Evolutionary conservation across 2,797 vertebrate genomes (phyloP).

Genomic region (Anniella stebbinsi): DNA sequence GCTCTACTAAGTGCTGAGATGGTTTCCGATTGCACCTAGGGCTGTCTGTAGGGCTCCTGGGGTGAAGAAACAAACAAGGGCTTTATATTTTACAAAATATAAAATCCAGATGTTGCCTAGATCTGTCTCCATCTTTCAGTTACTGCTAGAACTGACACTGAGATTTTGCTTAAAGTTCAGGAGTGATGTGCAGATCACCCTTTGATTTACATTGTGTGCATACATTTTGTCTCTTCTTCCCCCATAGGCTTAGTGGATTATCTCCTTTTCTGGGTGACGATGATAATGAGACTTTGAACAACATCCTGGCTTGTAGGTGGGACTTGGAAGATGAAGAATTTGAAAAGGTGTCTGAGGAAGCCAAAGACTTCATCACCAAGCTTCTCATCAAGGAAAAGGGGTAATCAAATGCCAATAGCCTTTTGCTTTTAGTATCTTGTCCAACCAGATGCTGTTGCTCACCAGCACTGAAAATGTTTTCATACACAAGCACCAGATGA

Average conservation of each 20-base stretch:
- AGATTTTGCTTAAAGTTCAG: neutral
- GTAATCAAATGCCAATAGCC: conserved; percentile 72
- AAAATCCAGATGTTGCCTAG: neutral
- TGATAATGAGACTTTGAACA: conserved; percentile 95
- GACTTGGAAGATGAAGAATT: conserved; percentile 95
- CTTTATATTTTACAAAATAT: neutral
- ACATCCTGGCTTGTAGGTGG: conserved; percentile 94
- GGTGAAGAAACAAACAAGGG: neutral
- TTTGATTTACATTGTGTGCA: neutral
- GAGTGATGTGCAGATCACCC: neutral
- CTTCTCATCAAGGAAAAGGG: conserved; percentile 97
- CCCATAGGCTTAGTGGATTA: conserved; percentile 89
- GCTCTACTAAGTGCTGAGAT: neutral
- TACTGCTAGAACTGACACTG: conserved; percentile 19
- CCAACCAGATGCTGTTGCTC: neutral
- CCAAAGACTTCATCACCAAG: conserved; percentile 94
- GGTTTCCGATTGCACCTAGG: neutral
- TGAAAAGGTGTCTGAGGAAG: conserved; percentile 88
- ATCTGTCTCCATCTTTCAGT: neutral
- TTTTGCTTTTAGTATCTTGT: neutral
- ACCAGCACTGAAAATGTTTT: neutral
- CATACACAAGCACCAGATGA: neutral
- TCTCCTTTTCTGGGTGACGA: conserved; percentile 96
- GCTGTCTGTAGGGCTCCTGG: neutral
- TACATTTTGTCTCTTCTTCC: neutral